Conservation (phyloP, 2,797 vertebrate species). For the Prunella strophiata region DNA sequence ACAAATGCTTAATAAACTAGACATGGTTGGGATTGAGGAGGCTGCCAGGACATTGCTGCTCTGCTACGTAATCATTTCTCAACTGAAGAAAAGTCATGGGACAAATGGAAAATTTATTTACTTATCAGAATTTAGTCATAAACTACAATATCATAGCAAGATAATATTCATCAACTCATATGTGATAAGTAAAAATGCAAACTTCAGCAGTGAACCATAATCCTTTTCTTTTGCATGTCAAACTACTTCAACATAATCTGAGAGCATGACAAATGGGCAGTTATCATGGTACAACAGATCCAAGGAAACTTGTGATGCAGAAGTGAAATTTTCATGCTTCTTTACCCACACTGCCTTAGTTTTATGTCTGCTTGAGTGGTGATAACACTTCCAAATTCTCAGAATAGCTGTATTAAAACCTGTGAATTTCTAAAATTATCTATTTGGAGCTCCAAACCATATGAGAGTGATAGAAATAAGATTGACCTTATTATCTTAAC, state of each 20-base stretch:
- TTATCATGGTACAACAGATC: background rate
- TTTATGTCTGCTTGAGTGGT: background rate
- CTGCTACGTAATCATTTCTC: background rate
- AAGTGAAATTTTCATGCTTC: background rate
- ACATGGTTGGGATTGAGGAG: background rate
- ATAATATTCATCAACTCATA: background rate
- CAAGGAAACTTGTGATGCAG: background rate
- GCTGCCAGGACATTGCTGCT: background rate
- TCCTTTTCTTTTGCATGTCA: background rate
- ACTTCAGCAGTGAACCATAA: background rate
- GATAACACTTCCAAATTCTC: background rate
- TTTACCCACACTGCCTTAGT: background rate
- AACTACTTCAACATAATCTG: background rate
- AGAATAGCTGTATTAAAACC: background rate
- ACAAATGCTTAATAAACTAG: background rate
- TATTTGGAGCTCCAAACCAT: background rate
- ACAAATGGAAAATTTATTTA: background rate
- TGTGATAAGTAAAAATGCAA: background rate
- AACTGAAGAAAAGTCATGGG: background rate
- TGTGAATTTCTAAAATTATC: background rate
- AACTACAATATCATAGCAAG: background rate
- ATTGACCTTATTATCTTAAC: background rate
- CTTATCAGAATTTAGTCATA: background rate
- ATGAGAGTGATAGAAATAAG: background rate
- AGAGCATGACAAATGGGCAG: background rate